Conservation (phyloP, 2,888 invertebrate species). For the Cosmia pyralina region DNA sequence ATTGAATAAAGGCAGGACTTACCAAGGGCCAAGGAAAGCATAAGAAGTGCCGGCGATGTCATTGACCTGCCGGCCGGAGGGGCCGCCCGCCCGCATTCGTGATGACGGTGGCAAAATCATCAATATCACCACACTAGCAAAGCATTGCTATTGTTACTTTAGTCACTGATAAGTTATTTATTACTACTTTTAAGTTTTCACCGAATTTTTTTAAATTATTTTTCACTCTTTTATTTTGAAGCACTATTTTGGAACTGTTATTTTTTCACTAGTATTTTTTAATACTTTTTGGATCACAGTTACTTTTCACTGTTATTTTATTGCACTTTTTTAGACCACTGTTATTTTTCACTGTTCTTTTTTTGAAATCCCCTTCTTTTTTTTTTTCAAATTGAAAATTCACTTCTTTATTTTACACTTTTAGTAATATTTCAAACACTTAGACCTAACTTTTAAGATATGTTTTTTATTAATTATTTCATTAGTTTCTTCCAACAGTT, state of each 20-base stretch:
- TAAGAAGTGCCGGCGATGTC: constrained; percentile 84
- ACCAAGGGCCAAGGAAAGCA: constrained; percentile 85
- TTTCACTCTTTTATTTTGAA: constrained; percentile 3
- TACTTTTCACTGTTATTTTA: constrained; percentile 16
- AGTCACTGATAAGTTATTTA: constrained; percentile 5
- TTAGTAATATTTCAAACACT: background rate
- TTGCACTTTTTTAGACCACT: constrained; percentile 3
- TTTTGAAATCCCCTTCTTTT: background rate
- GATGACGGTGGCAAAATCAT: constrained; percentile 77
- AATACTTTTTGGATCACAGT: constrained; percentile 1
- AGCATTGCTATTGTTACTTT: constrained; percentile 58
- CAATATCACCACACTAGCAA: constrained; percentile 73
- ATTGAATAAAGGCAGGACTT: constrained; percentile 63
- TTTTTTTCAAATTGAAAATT: too few relatives aligned
- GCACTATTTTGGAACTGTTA: constrained; percentile 10
- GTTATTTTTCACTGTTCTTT: constrained; percentile 3
- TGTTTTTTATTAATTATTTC: constrained; percentile 22
- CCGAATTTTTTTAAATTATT: constrained; percentile 22
- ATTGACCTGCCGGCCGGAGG: constrained; percentile 86
- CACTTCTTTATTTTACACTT: background rate
- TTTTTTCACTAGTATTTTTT: constrained; percentile 15
- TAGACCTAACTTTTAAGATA: constrained; percentile 18
- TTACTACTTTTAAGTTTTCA: constrained; percentile 19
- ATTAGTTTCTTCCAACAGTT: constrained; percentile 19
- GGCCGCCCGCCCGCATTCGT: constrained; percentile 84